Percentiles rank a stretch among this genome's conserved stretches.
Evolutionary conservation across 2,113 vertebrate genomes (phyloP).

Genomic region (Festucalex cinctus): DNA sequence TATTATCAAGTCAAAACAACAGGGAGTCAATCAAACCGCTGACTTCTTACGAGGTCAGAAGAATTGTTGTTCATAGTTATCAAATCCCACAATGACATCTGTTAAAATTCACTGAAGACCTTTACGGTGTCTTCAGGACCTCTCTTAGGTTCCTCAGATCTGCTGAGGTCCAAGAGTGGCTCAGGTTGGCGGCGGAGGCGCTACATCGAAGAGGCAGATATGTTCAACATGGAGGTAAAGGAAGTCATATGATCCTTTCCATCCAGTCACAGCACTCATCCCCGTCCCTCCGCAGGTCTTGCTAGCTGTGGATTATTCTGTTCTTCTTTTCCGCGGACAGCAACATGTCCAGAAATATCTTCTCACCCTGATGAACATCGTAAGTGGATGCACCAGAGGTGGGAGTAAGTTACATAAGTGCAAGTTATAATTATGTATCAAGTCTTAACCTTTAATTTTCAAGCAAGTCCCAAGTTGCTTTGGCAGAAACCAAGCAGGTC

Average conservation of each 20-base stretch:
- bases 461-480: background rate
- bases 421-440: background rate
- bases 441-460: background rate
- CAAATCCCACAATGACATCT: background rate
- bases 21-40: constrained; percentile 19
- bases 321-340: constrained; percentile 89
- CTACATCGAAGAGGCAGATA: constrained; percentile 46
- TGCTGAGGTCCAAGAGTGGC: background rate
- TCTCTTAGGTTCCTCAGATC: constrained; percentile 31
- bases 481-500: background rate
- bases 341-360: constrained; percentile 95
- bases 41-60: constrained; percentile 52
- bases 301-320: constrained; percentile 90
- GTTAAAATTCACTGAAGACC: background rate
- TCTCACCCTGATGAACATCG: constrained; percentile 96
- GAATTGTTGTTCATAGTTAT: background rate
- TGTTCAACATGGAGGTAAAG: constrained; percentile 57
- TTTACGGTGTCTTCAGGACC: constrained; percentile 26
- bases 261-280: background rate
- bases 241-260: background rate
- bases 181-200: constrained; percentile 28
- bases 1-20: constrained; percentile 34
- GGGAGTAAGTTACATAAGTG: background rate
- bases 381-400: constrained; percentile 66
- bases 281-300: constrained; percentile 63